These are phyloP conservation scores for Apodemia mormo DNA, from an alignment of 2,888 invertebrate genomes.

Conservation along the genomic window DNA sequence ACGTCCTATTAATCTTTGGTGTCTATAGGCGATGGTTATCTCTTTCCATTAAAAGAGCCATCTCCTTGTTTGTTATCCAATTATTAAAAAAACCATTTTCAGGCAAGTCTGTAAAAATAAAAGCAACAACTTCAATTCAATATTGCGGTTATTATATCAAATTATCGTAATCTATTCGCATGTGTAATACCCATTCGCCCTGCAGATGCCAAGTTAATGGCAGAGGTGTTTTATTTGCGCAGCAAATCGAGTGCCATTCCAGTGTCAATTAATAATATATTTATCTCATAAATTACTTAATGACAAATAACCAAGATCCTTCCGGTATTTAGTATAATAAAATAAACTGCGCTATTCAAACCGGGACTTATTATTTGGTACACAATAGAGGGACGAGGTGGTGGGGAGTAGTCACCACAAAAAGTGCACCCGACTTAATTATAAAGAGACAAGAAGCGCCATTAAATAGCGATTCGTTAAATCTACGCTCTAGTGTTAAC, in stretches of 20 bases:
- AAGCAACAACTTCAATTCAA: too few species aligned
- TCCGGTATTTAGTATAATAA: slow-evolving; percentile 54
- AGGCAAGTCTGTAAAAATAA: too few species aligned
- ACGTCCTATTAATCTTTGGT: too few species aligned
- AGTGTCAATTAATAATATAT: slow-evolving; percentile 73
- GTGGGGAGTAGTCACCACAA: slow-evolving; percentile 60
- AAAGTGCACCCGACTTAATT: slow-evolving; percentile 82
- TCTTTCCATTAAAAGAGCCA: too few species aligned
- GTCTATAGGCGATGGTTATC: too few species aligned
- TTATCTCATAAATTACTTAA: slow-evolving; percentile 72
- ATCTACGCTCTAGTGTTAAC: slow-evolving; percentile 79
- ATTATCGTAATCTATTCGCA: slow-evolving; percentile 6
- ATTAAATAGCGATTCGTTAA: slow-evolving; percentile 82
- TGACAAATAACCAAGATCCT: slow-evolving; percentile 54
- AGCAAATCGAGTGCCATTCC: slow-evolving; percentile 49
- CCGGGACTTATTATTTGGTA: slow-evolving; percentile 53
- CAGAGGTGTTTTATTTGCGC: slow-evolving; percentile 59
- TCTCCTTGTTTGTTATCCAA: too few species aligned
- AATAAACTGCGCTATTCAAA: slow-evolving; percentile 53
- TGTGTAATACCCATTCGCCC: background rate
- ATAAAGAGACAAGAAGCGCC: slow-evolving; percentile 82
- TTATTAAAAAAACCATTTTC: too few species aligned
- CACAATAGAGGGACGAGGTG: slow-evolving; percentile 53
- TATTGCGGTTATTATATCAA: background rate
- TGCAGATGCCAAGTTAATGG: slow-evolving; percentile 11